Base-by-base conservation (phyloP, 1,140 invertebrate species). In the Nebria ingens region DNA sequence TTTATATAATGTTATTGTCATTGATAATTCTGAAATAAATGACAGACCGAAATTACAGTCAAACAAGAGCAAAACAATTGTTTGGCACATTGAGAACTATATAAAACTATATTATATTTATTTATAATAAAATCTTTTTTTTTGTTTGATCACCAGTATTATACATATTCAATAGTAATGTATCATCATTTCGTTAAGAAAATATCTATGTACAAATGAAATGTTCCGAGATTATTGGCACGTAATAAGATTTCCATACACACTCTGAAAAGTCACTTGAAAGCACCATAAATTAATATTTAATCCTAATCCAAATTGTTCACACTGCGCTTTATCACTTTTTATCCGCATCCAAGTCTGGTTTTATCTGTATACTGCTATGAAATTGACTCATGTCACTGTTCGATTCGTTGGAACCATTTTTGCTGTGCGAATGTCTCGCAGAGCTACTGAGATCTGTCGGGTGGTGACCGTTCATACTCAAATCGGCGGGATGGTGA, bases 401-500 rank as follows among this genome's bases (percentile, higher is more conserved):
- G 40, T 45, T 45, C 40, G 40, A 45, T 45, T 45, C 40, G n/a
- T 6, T 9, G 6, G n/a, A 34, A 11, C 6, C 4, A 17, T 45
- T 45, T 17, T 45, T 45, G 17, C 15, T 45, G 9, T 12, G 9
- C 17, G 40, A 66, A 49, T 62, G 59, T 40, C 63, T 55, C 20
- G 59, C 58, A 23, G 56, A 58, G 19, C 55, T 58, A 45, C 58
- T 55, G 17, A 61, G 29, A 29, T 38, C 19, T 20, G 64, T 63
- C 12, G 68, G 68, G 15, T 65, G 62, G 58, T 71, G 68, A 15
- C 66, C 67, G 13, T 67, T 65, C 56, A 59, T 64, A 51, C 64
- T 66, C 21, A 68, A 58, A 58, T 69, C 67, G 0, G 66, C 68
- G 0, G 68, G 67, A 2, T 59, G 65, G 6, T 68, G 40, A 12